phyloP scores from a whole-genome alignment of 2,113 vertebrate genomes.

The Lamprologus lemairii region DNA sequence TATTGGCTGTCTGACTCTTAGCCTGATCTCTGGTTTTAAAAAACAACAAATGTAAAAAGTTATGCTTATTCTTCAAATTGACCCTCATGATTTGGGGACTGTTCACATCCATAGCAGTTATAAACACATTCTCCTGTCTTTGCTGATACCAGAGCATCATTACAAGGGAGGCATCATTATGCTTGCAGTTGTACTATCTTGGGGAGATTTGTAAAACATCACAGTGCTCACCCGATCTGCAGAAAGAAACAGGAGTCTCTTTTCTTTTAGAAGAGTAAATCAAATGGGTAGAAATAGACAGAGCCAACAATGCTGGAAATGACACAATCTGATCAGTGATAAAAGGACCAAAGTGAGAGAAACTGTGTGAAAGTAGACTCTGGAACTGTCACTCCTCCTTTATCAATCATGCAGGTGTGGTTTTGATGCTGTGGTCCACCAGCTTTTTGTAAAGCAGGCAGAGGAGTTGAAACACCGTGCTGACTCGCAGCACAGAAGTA shows the following conservation, averaged over 20 bases:
- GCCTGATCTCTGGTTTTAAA: no score
- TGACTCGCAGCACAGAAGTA: slow-evolving; percentile 24
- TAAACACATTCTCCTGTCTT: not conserved
- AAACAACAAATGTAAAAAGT: not conserved
- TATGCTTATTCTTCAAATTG: not conserved
- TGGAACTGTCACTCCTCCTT: accelerated
- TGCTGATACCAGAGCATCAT: slow-evolving; percentile 57
- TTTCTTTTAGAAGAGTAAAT: accelerated
- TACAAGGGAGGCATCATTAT: not conserved
- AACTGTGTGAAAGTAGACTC: not conserved
- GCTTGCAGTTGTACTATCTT: slow-evolving; percentile 35
- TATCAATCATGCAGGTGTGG: not conserved
- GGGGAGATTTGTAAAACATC: not conserved
- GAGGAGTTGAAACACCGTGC: slow-evolving; percentile 5
- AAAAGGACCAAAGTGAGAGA: not conserved
- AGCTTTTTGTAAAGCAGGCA: slow-evolving; percentile 9
- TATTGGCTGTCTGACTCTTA: no score
- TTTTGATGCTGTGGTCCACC: accelerated
- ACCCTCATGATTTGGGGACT: not conserved
- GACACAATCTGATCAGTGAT: not conserved
- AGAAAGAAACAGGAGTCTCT: not conserved
- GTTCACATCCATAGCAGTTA: slow-evolving; percentile 9
- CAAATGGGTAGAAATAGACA: not conserved
- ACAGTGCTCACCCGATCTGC: slow-evolving; percentile 15
- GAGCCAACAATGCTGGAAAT: not conserved